These are phyloP conservation scores for Coenonympha arcania DNA, from an alignment of 2,888 invertebrate genomes.

Conservation along the genomic window DNA sequence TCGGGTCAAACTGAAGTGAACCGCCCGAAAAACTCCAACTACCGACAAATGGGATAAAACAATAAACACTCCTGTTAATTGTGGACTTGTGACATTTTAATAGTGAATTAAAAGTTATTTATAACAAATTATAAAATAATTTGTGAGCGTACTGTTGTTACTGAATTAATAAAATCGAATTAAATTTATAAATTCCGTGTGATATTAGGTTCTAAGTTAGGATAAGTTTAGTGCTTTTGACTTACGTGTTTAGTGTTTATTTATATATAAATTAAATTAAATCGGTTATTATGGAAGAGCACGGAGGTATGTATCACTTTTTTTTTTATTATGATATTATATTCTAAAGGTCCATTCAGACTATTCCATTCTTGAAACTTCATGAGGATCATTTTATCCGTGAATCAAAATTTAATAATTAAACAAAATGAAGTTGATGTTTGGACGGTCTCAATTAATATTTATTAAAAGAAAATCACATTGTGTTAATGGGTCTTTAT, in stretches of 20 bases:
- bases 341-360: too few species aligned
- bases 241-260: constrained; percentile 22
- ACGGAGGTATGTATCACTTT: constrained; percentile 48
- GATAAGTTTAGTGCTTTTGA: constrained; percentile 35
- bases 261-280: not conserved
- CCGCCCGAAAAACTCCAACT: not conserved
- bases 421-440: too few species aligned
- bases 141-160: too few species aligned
- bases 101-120: constrained; percentile 30
- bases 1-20: constrained; percentile 61
- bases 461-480: too few species aligned
- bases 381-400: too few species aligned
- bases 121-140: too few species aligned
- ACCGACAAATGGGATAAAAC: constrained; percentile 23
- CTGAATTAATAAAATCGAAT: constrained; percentile 22
- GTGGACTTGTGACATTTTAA: constrained; percentile 3
- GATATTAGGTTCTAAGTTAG: constrained; percentile 63
- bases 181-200: constrained; percentile 41
- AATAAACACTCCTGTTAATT: constrained; percentile 14
- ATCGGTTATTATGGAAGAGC: constrained; percentile 49
- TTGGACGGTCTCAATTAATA: too few species aligned
- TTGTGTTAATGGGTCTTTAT: too few species aligned
- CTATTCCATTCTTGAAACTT: too few species aligned
- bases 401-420: too few species aligned
- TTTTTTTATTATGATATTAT: not conserved